Evolutionary conservation across 2,797 vertebrate genomes (phyloP).

Genomic region (Clarias fuscus): DNA sequence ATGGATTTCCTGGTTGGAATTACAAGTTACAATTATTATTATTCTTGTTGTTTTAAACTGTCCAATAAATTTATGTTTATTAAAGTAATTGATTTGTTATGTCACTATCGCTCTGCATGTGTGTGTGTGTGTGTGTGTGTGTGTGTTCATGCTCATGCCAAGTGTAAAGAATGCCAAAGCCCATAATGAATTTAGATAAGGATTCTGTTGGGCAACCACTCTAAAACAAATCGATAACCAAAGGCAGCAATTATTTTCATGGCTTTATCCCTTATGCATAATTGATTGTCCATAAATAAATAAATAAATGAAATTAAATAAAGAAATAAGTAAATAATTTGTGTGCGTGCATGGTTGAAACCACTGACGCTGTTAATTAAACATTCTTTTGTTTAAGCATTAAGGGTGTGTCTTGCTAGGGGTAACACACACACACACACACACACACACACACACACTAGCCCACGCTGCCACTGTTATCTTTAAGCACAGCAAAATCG

Average conservation of each 20-base stretch:
- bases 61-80: neutral
- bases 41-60: neutral
- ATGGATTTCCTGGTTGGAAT: no score
- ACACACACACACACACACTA: slow-evolving; percentile 9
- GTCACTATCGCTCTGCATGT: neutral
- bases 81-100: neutral
- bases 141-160: slow-evolving; percentile 5
- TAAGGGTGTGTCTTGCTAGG: slow-evolving; percentile 27
- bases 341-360: slow-evolving; percentile 14
- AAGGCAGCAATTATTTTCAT: slow-evolving; percentile 60
- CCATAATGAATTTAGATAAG: slow-evolving; percentile 54
- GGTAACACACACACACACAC: neutral
- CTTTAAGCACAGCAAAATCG: slow-evolving; percentile 45
- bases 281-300: slow-evolving; percentile 32
- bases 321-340: neutral
- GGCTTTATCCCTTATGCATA: slow-evolving; percentile 57
- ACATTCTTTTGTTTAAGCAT: slow-evolving; percentile 51
- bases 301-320: no score
- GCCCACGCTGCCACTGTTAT: slow-evolving; percentile 39
- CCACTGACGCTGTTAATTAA: slow-evolving; percentile 35
- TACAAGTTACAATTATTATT: neutral
- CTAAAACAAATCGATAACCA: slow-evolving; percentile 42
- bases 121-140: neutral
- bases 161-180: slow-evolving; percentile 17
- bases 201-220: slow-evolving; percentile 54